Conservation (phyloP, 2,797 vertebrate genomes). For the Oryzias dopingdopingensis region DNA sequence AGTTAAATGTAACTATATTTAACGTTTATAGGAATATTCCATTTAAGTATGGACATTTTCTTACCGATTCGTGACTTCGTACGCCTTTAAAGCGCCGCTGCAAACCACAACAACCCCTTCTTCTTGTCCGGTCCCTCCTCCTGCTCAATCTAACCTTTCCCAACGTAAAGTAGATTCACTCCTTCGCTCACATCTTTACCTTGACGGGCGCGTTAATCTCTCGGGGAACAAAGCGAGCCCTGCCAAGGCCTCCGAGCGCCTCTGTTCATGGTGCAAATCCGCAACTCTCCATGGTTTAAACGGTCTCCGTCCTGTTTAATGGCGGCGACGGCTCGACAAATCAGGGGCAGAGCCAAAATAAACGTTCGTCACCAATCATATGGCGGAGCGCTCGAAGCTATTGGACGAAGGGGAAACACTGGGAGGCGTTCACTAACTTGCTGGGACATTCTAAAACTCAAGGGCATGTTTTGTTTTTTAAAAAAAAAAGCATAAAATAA, state of each 20-base stretch:
- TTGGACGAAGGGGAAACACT: constrained; percentile 46
- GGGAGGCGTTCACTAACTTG: constrained; percentile 16
- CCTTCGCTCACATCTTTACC: constrained; percentile 70
- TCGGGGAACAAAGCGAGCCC: constrained; percentile 18
- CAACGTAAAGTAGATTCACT: constrained; percentile 42
- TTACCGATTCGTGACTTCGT: constrained; percentile 57
- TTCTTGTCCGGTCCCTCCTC: constrained; percentile 34
- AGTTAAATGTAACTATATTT: no score
- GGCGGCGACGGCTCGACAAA: constrained; percentile 78
- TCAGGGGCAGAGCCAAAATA: constrained; percentile 78
- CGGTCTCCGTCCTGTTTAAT: constrained; percentile 73
- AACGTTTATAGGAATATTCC: no score
- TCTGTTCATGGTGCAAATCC: constrained; percentile 54
- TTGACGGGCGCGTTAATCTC: constrained; percentile 32
- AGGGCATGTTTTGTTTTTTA: not conserved
- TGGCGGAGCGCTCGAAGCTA: constrained; percentile 51
- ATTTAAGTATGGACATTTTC: constrained; percentile 2
- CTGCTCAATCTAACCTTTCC: constrained; percentile 65
- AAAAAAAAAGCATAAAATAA: no score
- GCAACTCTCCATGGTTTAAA: constrained; percentile 62
- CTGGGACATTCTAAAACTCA: constrained; percentile 10
- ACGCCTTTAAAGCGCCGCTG: constrained; percentile 47
- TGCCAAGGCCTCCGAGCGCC: constrained; percentile 26
- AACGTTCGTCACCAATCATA: constrained; percentile 79
- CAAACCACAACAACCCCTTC: constrained; percentile 73